Conservation (phyloP, 2,797 vertebrate species). For the Paguma larvata region DNA sequence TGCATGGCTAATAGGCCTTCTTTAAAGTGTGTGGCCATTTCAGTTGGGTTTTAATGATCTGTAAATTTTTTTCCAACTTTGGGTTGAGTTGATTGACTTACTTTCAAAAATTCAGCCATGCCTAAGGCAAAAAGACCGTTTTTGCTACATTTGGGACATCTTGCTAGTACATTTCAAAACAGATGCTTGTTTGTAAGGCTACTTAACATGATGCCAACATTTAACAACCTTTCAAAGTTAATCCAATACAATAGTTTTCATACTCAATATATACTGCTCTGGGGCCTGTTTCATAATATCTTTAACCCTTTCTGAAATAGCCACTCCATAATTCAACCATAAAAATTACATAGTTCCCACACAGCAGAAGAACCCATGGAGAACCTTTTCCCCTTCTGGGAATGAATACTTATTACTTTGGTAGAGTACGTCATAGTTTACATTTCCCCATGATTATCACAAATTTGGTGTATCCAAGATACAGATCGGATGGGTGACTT, state of each 20-base stretch:
- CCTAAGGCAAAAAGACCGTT: neutral
- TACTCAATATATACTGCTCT: neutral
- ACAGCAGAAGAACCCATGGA: neutral
- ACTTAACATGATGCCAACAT: neutral
- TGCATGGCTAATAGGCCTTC: slow-evolving; percentile 33
- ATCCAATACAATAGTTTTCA: neutral
- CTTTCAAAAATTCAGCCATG: slow-evolving; percentile 1
- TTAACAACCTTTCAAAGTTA: slow-evolving; percentile 52
- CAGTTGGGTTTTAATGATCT: slow-evolving; percentile 23
- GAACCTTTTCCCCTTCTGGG: neutral
- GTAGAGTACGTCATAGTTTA: neutral
- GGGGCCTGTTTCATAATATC: neutral
- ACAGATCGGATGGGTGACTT: neutral
- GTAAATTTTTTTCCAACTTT: neutral
- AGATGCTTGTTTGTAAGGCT: neutral
- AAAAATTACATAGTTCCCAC: neutral
- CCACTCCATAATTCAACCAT: neutral
- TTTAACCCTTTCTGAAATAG: slow-evolving; percentile 21
- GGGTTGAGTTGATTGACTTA: slow-evolving; percentile 13
- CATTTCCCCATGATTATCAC: neutral
- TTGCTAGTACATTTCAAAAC: neutral
- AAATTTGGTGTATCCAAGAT: neutral
- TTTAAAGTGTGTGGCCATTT: slow-evolving; percentile 5
- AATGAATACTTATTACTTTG: neutral
- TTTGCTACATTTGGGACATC: neutral